Percentiles rank a stretch among this genome's conserved stretches.
Conservation (phyloP, 2,797 vertebrate species). For the Ctenochaetus hawaiiensis region DNA sequence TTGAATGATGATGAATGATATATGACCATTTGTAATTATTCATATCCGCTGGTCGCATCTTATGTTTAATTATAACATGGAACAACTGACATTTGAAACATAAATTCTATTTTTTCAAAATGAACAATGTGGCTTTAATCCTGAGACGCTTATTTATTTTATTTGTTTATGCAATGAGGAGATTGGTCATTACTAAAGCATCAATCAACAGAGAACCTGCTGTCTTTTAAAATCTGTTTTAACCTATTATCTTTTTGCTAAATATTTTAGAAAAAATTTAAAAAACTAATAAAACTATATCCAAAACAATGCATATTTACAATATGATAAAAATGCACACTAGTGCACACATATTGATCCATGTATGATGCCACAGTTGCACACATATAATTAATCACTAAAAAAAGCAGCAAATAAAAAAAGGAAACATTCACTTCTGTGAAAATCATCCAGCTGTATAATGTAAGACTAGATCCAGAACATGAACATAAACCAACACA, state of each 20-base stretch:
- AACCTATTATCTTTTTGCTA: too few species aligned
- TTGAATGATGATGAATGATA: too few species aligned
- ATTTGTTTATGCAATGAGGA: conserved; percentile 8
- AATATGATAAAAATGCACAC: background rate
- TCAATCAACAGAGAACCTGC: background rate
- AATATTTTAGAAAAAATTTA: background rate
- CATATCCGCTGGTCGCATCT: background rate
- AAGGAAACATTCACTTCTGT: background rate
- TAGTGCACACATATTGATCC: background rate
- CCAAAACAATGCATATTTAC: background rate
- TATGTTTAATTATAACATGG: background rate
- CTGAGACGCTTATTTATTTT: background rate
- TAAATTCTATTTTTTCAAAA: background rate
- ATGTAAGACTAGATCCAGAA: background rate
- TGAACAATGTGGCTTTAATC: background rate
- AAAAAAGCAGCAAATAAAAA: background rate
- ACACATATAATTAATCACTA: background rate
- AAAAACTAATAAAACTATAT: background rate
- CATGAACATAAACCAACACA: background rate
- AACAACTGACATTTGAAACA: background rate
- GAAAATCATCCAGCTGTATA: background rate
- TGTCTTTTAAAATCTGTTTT: too few species aligned
- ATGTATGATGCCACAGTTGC: background rate
- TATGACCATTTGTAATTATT: background rate
- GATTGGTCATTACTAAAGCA: conserved; percentile 1